Percentiles rank a stretch among this genome's conserved stretches.
Conservation (phyloP, 2,888 invertebrate genomes). For the Cantharis lateralis region DNA sequence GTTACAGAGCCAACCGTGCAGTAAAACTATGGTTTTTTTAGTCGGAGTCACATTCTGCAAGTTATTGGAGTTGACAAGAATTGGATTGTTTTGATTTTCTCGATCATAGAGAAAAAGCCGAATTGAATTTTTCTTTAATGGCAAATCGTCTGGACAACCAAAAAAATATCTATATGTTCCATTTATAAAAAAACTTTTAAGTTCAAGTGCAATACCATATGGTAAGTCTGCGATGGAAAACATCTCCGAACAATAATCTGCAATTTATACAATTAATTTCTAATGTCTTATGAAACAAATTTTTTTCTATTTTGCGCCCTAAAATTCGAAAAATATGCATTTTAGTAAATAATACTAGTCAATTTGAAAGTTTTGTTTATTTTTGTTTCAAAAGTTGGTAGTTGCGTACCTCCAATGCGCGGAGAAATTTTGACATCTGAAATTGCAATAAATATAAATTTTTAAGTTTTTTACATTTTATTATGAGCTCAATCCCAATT, state of each 20-base stretch:
- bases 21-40: background rate
- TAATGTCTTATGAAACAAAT: too few relatives aligned
- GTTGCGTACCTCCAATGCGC: too few relatives aligned
- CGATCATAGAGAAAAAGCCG: background rate
- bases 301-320: too few relatives aligned
- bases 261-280: background rate
- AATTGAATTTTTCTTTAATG: background rate
- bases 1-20: constrained; percentile 18
- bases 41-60: background rate
- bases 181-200: background rate
- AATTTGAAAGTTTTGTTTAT: too few relatives aligned
- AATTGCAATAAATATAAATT: too few relatives aligned
- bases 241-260: constrained; percentile 6
- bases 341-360: too few relatives aligned
- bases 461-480: too few relatives aligned
- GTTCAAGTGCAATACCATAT: background rate
- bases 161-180: background rate
- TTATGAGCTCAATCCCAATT: too few relatives aligned
- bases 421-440: too few relatives aligned
- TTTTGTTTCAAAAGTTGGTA: too few relatives aligned
- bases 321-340: too few relatives aligned
- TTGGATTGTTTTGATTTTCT: background rate
- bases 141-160: background rate
- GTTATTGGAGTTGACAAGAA: background rate
- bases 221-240: constrained; percentile 1